These are phyloP conservation scores for Protomyctophum bolini DNA, from an alignment of 2,113 vertebrate species.

Conservation along the genomic window DNA sequence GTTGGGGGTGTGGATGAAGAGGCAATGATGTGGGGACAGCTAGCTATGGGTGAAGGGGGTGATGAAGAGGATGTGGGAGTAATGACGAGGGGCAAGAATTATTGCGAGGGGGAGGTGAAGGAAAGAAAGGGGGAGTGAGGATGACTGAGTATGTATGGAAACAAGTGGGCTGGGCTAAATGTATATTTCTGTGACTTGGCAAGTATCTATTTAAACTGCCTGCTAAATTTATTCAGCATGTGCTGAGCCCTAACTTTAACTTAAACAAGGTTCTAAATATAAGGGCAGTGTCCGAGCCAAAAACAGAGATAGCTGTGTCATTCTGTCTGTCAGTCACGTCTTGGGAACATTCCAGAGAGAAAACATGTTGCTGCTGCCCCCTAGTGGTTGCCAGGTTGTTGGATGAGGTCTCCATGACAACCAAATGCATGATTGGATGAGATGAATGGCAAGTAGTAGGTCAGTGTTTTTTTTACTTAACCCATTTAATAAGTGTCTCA, in stretches of 20 bases:
- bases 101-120: no score
- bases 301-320: conserved; percentile 76
- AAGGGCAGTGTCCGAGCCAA: conserved; percentile 78
- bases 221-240: conserved; percentile 60
- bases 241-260: conserved; percentile 66
- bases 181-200: conserved; percentile 55
- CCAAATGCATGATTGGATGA: conserved; percentile 38
- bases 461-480: not conserved
- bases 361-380: conserved; percentile 60
- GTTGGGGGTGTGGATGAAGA: no score
- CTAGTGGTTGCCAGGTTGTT: conserved; percentile 48
- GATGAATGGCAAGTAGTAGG: conserved; percentile 48
- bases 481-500: not conserved
- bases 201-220: conserved; percentile 57
- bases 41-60: no score
- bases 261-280: conserved; percentile 76
- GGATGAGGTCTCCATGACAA: conserved; percentile 51
- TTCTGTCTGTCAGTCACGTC: conserved; percentile 51
- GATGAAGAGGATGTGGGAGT: no score
- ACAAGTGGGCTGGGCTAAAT: conserved; percentile 26
- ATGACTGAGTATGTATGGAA: conserved; percentile 20
- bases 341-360: conserved; percentile 34
- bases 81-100: no score
- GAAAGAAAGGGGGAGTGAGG: no score
- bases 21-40: no score